Conservation (phyloP, 2,113 vertebrate species). For the Melanotaenia duboulayi region DNA sequence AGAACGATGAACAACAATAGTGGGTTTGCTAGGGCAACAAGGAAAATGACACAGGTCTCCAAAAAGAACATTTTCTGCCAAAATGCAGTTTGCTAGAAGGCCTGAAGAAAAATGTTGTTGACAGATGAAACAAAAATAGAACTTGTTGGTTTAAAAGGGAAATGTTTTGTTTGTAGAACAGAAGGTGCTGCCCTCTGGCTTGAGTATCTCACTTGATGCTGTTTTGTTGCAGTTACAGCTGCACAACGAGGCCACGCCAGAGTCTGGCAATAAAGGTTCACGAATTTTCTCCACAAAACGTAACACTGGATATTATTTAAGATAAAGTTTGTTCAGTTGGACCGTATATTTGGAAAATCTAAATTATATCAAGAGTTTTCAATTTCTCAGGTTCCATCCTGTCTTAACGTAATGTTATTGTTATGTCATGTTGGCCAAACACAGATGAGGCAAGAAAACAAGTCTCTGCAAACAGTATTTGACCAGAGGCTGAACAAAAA, state of each 20-base stretch:
- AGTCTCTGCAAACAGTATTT: constrained; percentile 48
- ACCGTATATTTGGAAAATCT: not conserved
- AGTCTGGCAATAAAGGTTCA: not conserved
- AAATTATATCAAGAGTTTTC: no score
- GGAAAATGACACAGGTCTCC: no score
- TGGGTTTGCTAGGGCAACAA: no score
- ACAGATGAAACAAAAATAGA: no score
- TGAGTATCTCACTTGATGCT: no score
- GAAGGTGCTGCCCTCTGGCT: not conserved
- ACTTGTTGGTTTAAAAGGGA: no score
- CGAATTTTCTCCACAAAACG: not conserved
- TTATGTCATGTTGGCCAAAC: not conserved
- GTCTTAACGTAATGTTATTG: not conserved
- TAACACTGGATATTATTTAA: not conserved
- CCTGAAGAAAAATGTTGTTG: no score
- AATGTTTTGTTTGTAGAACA: not conserved
- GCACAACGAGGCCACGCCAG: not conserved
- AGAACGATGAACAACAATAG: no score
- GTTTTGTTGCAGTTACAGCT: not conserved
- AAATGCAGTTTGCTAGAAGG: not conserved
- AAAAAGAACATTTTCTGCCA: not conserved
- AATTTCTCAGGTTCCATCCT: no score
- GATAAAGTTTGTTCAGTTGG: not conserved
- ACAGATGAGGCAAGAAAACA: not conserved
- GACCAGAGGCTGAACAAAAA: constrained; percentile 32